phyloP scores from a whole-genome alignment of 2,888 invertebrate species.

The Tribolium freemani region DNA sequence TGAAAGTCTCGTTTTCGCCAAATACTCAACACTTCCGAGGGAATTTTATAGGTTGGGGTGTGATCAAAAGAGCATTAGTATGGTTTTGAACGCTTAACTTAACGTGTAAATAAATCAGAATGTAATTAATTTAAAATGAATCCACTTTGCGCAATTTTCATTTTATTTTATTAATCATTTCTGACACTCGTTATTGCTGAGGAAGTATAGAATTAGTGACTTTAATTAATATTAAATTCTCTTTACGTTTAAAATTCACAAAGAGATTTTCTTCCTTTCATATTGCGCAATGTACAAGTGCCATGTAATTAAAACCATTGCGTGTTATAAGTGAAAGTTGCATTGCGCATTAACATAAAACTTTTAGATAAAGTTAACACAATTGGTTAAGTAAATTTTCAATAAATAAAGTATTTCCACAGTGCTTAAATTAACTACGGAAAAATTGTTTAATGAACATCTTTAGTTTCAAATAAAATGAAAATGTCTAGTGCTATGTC shows the following conservation, averaged over 20 bases:
- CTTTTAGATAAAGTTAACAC: no score
- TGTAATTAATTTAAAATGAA: neutral
- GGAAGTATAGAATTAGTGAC: neutral
- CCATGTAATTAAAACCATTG: neutral
- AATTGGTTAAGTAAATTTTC: no score
- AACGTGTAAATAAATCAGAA: neutral
- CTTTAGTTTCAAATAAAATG: neutral
- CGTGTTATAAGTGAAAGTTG: no score
- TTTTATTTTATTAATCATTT: neutral
- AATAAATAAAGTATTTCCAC: no score
- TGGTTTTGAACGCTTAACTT: neutral
- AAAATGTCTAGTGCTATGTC: slow-evolving; percentile 2
- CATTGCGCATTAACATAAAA: no score
- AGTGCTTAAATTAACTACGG: neutral
- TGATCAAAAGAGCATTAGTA: neutral
- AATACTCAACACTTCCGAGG: neutral
- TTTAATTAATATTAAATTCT: neutral
- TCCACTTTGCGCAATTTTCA: neutral
- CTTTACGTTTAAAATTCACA: neutral
- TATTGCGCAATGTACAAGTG: neutral
- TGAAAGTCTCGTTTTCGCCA: neutral
- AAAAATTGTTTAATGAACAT: neutral
- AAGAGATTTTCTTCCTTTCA: neutral
- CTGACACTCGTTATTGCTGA: neutral
- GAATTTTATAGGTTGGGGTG: neutral